These are phyloP conservation scores for Muschampia plurimacula DNA, from an alignment of 2,888 invertebrate species.

Conservation along the genomic window DNA sequence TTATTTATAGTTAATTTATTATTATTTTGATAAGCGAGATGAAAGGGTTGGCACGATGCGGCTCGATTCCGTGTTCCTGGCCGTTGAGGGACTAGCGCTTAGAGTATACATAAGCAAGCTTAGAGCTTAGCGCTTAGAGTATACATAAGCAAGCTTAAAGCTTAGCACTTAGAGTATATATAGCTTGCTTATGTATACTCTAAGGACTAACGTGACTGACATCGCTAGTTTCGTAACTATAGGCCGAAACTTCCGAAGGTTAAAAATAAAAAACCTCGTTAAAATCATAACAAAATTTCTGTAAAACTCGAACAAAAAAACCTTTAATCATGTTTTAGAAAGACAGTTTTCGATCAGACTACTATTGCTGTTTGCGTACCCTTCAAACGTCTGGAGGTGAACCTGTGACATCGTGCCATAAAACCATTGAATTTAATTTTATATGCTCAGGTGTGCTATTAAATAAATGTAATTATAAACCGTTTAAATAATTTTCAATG, in stretches of 20 bases:
- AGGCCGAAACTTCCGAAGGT: slow-evolving; percentile 30
- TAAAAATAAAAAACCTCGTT: slow-evolving; percentile 41
- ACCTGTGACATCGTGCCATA: slow-evolving; percentile 13
- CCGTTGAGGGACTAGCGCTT: slow-evolving; percentile 53
- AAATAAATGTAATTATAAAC: slow-evolving; percentile 16
- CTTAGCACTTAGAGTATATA: slow-evolving; percentile 53
- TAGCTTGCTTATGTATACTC: too few relatives aligned
- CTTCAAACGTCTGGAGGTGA: too few relatives aligned
- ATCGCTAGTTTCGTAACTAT: neutral
- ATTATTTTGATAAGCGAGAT: slow-evolving; percentile 83
- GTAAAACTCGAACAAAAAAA: neutral
- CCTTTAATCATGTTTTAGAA: neutral
- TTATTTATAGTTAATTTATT: slow-evolving; percentile 84
- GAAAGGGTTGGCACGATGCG: slow-evolving; percentile 73
- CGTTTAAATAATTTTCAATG: slow-evolving; percentile 21
- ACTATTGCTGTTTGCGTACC: slow-evolving; percentile 9
- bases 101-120: too few relatives aligned
- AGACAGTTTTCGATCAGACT: slow-evolving; percentile 10
- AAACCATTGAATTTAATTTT: slow-evolving; percentile 14
- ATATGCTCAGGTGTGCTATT: slow-evolving; percentile 25
- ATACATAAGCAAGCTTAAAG: too few relatives aligned
- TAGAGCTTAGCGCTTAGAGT: too few relatives aligned
- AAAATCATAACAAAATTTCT: neutral
- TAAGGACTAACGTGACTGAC: neutral
- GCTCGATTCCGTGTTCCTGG: slow-evolving; percentile 71